These are phyloP conservation scores for Drosophila neocordata DNA, from an alignment of 1,140 invertebrate species.

Conservation along the genomic window DNA sequence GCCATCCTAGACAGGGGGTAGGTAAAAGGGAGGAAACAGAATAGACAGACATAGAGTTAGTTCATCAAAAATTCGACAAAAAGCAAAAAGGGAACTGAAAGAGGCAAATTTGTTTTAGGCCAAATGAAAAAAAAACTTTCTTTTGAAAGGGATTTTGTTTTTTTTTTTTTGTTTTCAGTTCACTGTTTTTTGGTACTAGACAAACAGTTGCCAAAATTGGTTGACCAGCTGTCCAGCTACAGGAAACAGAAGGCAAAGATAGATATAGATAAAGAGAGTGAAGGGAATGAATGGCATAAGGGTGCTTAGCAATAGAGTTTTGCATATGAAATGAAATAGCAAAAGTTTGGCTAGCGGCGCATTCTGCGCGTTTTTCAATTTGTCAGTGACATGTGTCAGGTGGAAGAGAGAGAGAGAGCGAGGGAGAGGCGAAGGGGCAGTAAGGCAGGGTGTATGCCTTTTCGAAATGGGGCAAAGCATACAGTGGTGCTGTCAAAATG, in stretches of 20 bases:
- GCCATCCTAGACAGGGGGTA: slow-evolving; percentile 77
- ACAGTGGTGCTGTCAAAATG: slow-evolving; percentile 35
- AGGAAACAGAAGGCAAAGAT: slow-evolving; percentile 28
- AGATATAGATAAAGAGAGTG: neutral
- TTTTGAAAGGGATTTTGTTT: slow-evolving; percentile 33
- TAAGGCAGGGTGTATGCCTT: neutral
- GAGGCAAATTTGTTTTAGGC: slow-evolving; percentile 60
- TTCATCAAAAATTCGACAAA: slow-evolving; percentile 66
- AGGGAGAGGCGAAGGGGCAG: neutral
- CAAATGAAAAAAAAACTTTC: slow-evolving; percentile 50
- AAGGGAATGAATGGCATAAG: neutral
- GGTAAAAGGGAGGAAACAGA: neutral
- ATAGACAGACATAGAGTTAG: slow-evolving; percentile 40
- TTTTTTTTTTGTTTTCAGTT: neutral
- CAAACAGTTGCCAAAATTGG: slow-evolving; percentile 78
- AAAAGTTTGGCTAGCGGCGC: slow-evolving; percentile 61
- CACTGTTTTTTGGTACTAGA: slow-evolving; percentile 42
- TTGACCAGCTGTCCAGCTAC: slow-evolving; percentile 59
- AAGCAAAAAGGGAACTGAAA: slow-evolving; percentile 11
- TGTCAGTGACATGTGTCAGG: slow-evolving; percentile 47
- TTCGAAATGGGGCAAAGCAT: neutral
- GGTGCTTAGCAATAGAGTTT: slow-evolving; percentile 57
- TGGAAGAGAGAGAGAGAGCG: neutral
- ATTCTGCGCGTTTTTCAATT: slow-evolving; percentile 65
- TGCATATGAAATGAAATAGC: slow-evolving; percentile 69